These are phyloP conservation scores for Xiphophorus couchianus DNA, from an alignment of 2,113 vertebrate genomes.

Conservation along the genomic window DNA sequence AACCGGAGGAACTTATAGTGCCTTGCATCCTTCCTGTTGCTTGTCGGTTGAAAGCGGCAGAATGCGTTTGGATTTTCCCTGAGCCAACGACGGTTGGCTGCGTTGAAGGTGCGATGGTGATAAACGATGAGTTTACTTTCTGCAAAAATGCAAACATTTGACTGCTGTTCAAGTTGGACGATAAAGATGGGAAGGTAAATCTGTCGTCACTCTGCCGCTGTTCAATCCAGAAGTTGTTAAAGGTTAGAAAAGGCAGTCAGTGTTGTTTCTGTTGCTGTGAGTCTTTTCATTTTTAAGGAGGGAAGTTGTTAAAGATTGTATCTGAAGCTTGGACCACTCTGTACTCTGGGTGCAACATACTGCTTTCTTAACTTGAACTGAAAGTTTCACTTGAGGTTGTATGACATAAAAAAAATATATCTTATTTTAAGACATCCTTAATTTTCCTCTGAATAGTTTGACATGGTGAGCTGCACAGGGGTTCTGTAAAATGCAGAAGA, in stretches of 20 bases:
- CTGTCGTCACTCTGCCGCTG: constrained; percentile 13
- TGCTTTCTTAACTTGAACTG: not conserved
- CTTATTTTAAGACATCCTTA: not conserved
- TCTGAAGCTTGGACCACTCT: constrained; percentile 70
- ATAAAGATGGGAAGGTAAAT: constrained; percentile 2
- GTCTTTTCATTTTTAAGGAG: constrained; percentile 26
- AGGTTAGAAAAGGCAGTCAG: constrained; percentile 8
- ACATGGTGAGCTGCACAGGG: not conserved
- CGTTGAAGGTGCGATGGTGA: not conserved
- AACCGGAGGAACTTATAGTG: constrained; percentile 57
- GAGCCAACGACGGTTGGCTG: not conserved
- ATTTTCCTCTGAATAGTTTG: not conserved
- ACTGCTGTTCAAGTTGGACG: not conserved
- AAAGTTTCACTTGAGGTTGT: not conserved
- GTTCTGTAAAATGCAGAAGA: not conserved
- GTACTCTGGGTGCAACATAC: constrained; percentile 37
- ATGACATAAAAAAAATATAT: not conserved
- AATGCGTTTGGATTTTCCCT: constrained; percentile 18
- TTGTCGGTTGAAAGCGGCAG: constrained; percentile 44
- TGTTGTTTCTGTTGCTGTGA: constrained; percentile 35
- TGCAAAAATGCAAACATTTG: not conserved
- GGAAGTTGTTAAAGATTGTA: constrained; percentile 52
- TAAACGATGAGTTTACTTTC: not conserved
- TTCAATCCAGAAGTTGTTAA: constrained; percentile 1
- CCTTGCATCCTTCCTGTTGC: constrained; percentile 68